Base-by-base conservation (phyloP, 2,888 invertebrate genomes). In the Oegoconia quadripuncta region DNA sequence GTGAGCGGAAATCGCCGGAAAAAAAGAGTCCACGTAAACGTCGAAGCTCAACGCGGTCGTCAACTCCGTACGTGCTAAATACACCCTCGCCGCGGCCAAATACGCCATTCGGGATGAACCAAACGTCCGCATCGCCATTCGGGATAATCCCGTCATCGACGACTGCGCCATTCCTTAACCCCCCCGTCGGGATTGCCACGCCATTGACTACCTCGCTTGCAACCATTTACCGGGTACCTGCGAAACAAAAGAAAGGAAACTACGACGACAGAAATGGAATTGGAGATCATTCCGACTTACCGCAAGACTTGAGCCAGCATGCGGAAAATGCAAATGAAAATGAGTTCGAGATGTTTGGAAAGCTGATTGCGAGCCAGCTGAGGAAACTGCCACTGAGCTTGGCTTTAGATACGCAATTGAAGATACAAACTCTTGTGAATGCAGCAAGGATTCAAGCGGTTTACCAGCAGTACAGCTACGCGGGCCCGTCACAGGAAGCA, bases 321-420 rank as follows among this genome's bases (percentile, higher is more conserved):
- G 73, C 83, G 13, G 87, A 87, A 47, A 76, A 69, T 45, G 82
- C 74, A 18, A 84, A 80, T 48, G 87, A 87, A 47, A 87, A 86
- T 46, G 87, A 87, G 57, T 87, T 86, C 33, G 86, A 86, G 57
- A 87, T 87, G 87, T 87, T 87, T 45, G 87, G 83, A 23, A 86
- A 86, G 59, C 54, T 86, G 51, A 87, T 87, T 41, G 81, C 87
- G 16, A 87, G 84, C 55, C 87, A 87, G 53, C 55, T 87, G 49
- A 63, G 86, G 48, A 88, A 86, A 60, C 55, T 81, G 55, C 81
- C 87, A 23, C 57, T 86, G 26, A 83, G 82, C 43, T 58, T 83
- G 60, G 84, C 84, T 29, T 62, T 84, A 63, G 88, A 86, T 44
- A 82, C 87, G 44, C 88, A 84, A 46, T 49, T 86, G 42, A 86